Evolutionary conservation across 2,113 vertebrate species (phyloP).

Genomic region (Anarrhichthys ocellatus): DNA sequence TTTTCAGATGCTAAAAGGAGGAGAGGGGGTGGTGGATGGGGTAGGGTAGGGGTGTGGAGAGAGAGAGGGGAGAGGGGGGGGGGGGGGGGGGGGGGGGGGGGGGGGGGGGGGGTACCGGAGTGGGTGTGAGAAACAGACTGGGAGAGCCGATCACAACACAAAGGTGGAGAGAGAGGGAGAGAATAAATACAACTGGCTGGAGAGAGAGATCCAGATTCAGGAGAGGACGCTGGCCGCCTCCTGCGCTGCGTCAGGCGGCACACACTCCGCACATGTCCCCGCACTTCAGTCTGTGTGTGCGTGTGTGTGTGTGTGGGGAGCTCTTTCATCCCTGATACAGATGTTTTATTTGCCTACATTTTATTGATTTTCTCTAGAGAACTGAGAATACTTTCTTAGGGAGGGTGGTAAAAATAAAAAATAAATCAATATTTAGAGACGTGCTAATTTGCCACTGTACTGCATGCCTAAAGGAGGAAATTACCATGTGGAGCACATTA

Average conservation of each 20-base stretch:
- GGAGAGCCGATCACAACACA: constrained; percentile 83
- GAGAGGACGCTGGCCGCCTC: constrained; percentile 29
- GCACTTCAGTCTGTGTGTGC: constrained; percentile 6
- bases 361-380: constrained; percentile 34
- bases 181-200: no score
- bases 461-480: neutral
- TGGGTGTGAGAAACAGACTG: constrained; percentile 83
- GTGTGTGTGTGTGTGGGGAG: neutral
- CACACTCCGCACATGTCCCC: constrained; percentile 27
- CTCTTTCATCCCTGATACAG: neutral
- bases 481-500: neutral
- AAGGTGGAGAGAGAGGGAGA: constrained; percentile 77
- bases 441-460: neutral
- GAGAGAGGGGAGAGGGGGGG: neutral
- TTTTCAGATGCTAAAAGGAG: constrained; percentile 87
- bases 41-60: constrained; percentile 50
- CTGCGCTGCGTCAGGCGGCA: constrained; percentile 53
- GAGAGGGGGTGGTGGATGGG: constrained; percentile 66
- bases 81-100: constrained; percentile 6
- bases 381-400: constrained; percentile 2
- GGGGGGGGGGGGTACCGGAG: constrained; percentile 55
- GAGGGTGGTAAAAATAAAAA: constrained; percentile 40
- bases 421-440: constrained; percentile 31
- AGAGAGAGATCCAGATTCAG: constrained; percentile 7
- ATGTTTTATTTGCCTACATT: neutral